phyloP scores from a whole-genome alignment of 1,140 invertebrate genomes.

The Idris sp. region DNA sequence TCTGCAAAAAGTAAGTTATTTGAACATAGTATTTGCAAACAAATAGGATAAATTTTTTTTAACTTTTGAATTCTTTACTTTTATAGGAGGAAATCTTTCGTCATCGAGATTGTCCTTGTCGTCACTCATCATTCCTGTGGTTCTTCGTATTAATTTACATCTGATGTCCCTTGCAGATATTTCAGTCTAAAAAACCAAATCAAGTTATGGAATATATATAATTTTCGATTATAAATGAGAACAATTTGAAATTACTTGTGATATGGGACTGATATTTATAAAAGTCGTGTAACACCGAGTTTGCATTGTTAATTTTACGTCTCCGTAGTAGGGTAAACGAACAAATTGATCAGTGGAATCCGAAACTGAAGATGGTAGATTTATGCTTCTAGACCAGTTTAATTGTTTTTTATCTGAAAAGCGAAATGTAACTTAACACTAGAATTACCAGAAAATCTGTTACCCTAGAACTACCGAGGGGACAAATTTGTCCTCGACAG shows the following conservation, averaged over 20 bases:
- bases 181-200: constrained; percentile 78
- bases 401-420: constrained; percentile 60
- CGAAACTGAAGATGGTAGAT: constrained; percentile 62
- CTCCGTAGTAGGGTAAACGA: constrained; percentile 82
- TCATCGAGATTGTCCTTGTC: constrained; percentile 54
- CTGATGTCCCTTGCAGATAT: constrained; percentile 85
- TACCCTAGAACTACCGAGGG: too few species aligned
- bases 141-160: constrained; percentile 69
- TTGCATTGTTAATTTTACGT: constrained; percentile 85
- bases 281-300: constrained; percentile 79
- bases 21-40: too few species aligned
- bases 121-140: constrained; percentile 50
- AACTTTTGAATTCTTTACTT: constrained; percentile 23
- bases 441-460: too few species aligned
- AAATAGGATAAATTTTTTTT: too few species aligned
- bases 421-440: neutral
- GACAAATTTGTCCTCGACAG: too few species aligned
- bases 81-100: constrained; percentile 55
- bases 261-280: constrained; percentile 82
- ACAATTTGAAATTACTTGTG: constrained; percentile 70
- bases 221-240: too few species aligned
- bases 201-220: too few species aligned
- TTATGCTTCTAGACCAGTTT: constrained; percentile 71
- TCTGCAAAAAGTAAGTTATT: too few species aligned
- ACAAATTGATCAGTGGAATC: constrained; percentile 81